Percentiles rank a stretch among this genome's conserved stretches.
phyloP scores from a whole-genome alignment of 2,888 invertebrate species.

The Cantharis nigra region DNA sequence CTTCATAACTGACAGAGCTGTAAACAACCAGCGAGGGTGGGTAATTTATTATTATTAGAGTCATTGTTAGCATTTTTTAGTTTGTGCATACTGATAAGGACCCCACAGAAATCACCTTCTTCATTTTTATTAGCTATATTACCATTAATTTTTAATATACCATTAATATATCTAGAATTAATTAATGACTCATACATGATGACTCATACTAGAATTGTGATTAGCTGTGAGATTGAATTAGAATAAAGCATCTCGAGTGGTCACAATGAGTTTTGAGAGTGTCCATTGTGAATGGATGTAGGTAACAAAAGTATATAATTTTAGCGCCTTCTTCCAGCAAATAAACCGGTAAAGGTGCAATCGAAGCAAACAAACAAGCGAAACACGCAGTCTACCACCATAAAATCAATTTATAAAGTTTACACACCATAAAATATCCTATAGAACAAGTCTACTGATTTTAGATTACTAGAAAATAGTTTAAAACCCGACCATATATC shows the following conservation, averaged over 20 bases:
- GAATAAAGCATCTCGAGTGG: not conserved
- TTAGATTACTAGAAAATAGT: conserved; percentile 37
- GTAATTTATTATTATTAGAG: conserved; percentile 55
- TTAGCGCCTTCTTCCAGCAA: conserved; percentile 35
- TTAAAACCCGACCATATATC: conserved; percentile 37
- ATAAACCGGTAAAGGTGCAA: conserved; percentile 30
- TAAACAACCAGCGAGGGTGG: conserved; percentile 49
- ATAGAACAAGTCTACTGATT: conserved; percentile 34
- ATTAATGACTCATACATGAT: too few species aligned
- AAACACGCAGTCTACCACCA: conserved; percentile 31
- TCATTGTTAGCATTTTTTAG: conserved; percentile 53
- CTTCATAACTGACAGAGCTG: conserved; percentile 44
- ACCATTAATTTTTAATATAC: too few species aligned
- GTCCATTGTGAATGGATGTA: conserved; percentile 19
- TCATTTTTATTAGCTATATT: too few species aligned
- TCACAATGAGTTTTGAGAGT: not conserved
- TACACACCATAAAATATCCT: conserved; percentile 45
- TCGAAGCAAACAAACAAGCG: conserved; percentile 12
- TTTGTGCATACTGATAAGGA: conserved; percentile 51
- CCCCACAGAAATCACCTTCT: conserved; percentile 43
- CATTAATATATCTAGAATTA: too few species aligned
- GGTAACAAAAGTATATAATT: conserved; percentile 21
- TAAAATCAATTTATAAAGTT: conserved; percentile 43
- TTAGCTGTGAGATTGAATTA: too few species aligned
- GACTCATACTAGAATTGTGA: too few species aligned